Evolutionary conservation across 1,140 invertebrate genomes (phyloP).

Genomic region (Trichoplusia ni): DNA sequence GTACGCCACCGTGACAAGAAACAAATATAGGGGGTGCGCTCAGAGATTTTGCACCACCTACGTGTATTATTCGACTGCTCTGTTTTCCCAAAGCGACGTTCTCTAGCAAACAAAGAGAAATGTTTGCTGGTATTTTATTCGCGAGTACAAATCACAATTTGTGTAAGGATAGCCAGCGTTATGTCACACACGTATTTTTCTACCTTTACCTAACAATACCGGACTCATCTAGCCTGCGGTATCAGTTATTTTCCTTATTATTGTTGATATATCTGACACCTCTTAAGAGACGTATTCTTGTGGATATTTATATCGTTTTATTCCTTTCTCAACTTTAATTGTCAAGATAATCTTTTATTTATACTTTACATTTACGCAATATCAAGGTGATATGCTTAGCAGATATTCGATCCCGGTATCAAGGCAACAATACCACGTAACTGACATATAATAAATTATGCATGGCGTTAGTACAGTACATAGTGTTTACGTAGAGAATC

Average conservation of each 20-base stretch:
- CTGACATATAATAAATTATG: conserved; percentile 42
- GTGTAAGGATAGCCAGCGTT: conserved; percentile 21
- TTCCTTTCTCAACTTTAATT: not conserved
- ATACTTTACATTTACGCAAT: not conserved
- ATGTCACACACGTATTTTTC: conserved; percentile 12
- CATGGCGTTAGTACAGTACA: conserved; percentile 26
- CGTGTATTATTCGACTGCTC: conserved; percentile 34
- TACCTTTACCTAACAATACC: conserved; percentile 9
- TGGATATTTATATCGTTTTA: not conserved
- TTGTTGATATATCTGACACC: too few relatives aligned
- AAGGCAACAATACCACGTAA: conserved; percentile 38
- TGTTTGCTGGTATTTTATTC: conserved; percentile 29
- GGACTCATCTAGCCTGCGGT: not conserved
- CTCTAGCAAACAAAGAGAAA: conserved; percentile 37
- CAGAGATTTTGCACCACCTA: conserved; percentile 42
- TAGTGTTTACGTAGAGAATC: conserved; percentile 34
- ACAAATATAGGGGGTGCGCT: conserved; percentile 48
- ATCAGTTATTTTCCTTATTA: conserved; percentile 8
- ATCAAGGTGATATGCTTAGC: conserved; percentile 15
- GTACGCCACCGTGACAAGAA: conserved; percentile 47
- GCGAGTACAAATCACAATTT: conserved; percentile 32
- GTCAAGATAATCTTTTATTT: not conserved
- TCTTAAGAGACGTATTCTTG: too few relatives aligned
- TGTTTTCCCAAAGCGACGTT: conserved; percentile 27
- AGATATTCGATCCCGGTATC: conserved; percentile 39